Base-by-base conservation (phyloP, 2,113 vertebrate species). In the Myrmecophaga tridactyla region DNA sequence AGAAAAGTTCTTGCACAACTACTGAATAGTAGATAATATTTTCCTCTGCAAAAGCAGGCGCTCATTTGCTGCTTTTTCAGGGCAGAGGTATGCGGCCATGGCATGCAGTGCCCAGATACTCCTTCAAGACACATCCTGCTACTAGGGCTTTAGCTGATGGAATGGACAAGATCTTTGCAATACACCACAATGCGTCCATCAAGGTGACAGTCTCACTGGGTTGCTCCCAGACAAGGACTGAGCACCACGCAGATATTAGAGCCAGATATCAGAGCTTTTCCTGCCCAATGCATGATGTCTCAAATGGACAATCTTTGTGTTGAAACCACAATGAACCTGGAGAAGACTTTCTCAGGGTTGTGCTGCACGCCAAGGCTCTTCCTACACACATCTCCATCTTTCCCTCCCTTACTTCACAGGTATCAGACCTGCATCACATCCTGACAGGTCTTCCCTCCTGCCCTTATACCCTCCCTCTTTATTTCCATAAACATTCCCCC, bases 181-280 rank as follows among this genome's bases (percentile, higher is more conserved):
- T 34, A 14, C 10, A 31, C 34, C 60, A 39, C 25, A 58, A 6
- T 3, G 10, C 41, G 58, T 36, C 23, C 18, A 23, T 36, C 13
- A 41, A 43, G 14, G 14, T 17, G 21, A 7, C n/a, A 10, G 34
- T 72, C 13, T 5, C 51, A 18, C 2, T 60, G 13, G 20, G 41
- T 20, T 69, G 21, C 34, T 62, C 41, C 36, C 65, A 36, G 34
- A 12, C 11, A 17, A 53, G 21, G 11, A 51, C 20, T 12, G 20
- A 70, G 11, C 41, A n/a, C 0, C 6, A 15, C 6, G 7, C 31
- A 46, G 31, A 14, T n/a, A 7, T 1, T 1, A 73, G 8, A 73
- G 31, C 27, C 65, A 67, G 12, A 51, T 51, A 12, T 51, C 12
- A 51, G 56, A 53, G n/a, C 14, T 48, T 7, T 27, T 25, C 36